These are phyloP conservation scores for Luperina nickerlii DNA, from an alignment of 2,888 invertebrate species.

Conservation along the genomic window DNA sequence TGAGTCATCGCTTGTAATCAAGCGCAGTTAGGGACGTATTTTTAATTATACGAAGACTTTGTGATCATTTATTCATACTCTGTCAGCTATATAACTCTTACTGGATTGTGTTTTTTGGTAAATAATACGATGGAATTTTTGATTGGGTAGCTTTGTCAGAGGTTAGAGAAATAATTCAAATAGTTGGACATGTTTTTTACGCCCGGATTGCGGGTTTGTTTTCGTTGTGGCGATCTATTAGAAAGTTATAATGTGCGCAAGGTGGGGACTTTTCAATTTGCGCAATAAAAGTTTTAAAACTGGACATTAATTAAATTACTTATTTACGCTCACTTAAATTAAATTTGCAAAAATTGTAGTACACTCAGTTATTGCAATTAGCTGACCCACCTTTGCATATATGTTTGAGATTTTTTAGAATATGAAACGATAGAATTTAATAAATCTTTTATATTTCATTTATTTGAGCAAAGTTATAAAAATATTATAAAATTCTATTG, in stretches of 20 bases:
- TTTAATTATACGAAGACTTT: constrained; percentile 8
- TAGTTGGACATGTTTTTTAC: neutral
- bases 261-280: neutral
- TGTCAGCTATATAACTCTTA: constrained; percentile 2
- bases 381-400: too few species aligned
- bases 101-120: constrained; percentile 11
- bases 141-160: neutral
- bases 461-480: too few species aligned
- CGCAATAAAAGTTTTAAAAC: neutral
- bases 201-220: neutral
- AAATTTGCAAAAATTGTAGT: too few species aligned
- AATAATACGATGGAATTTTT: neutral
- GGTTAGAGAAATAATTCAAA: neutral
- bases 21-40: constrained; percentile 12
- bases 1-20: constrained; percentile 41
- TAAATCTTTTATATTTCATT: too few species aligned
- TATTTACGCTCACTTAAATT: too few species aligned
- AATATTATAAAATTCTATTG: too few species aligned
- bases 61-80: constrained; percentile 45
- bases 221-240: neutral
- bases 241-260: neutral
- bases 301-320: neutral
- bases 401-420: too few species aligned
- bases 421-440: too few species aligned
- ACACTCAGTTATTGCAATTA: too few species aligned